Evolutionary conservation across 30 jellyfish, hydroid and myxozoan species (phyloP).

Genomic region (Calvadosia cruxmelitensis): DNA sequence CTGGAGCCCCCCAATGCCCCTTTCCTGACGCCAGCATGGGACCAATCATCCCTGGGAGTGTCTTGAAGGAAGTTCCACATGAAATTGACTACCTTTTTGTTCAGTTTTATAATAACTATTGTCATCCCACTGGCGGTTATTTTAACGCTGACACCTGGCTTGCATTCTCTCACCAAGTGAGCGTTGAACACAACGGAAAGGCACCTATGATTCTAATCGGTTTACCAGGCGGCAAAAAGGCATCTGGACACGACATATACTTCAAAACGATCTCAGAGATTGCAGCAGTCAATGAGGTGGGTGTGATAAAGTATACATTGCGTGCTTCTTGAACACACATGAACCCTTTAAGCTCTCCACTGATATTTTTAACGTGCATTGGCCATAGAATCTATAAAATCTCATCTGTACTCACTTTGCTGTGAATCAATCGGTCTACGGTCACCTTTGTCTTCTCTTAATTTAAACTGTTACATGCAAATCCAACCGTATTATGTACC

Average conservation of each 20-base stretch:
- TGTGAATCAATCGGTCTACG: too few relatives aligned
- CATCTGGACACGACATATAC: slow-evolving; percentile 4
- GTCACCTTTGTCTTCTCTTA: too few relatives aligned
- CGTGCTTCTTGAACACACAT: too few relatives aligned
- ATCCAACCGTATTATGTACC: too few relatives aligned
- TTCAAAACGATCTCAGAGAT: neutral
- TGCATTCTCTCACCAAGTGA: slow-evolving; percentile 8
- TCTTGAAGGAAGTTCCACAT: slow-evolving; percentile 7
- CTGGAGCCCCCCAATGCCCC: slow-evolving; percentile 60
- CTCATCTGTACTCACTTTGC: too few relatives aligned
- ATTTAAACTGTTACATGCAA: too few relatives aligned
- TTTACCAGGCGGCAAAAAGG: slow-evolving; percentile 22
- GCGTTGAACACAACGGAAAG: slow-evolving; percentile 2
- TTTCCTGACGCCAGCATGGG: slow-evolving; percentile 37
- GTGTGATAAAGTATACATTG: too few relatives aligned
- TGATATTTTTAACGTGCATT: too few relatives aligned
- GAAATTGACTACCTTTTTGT: slow-evolving; percentile 30
- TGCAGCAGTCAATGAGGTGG: neutral
- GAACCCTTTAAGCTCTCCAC: too few relatives aligned
- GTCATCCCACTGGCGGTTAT: neutral
- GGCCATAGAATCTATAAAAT: too few relatives aligned
- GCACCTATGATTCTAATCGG: slow-evolving; percentile 33
- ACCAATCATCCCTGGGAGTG: slow-evolving; percentile 16
- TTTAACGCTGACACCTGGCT: slow-evolving; percentile 9
- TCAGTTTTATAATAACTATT: slow-evolving; percentile 34